These are phyloP conservation scores for Rhogogaster chlorosoma DNA, from an alignment of 2,888 invertebrate genomes.

Conservation along the genomic window DNA sequence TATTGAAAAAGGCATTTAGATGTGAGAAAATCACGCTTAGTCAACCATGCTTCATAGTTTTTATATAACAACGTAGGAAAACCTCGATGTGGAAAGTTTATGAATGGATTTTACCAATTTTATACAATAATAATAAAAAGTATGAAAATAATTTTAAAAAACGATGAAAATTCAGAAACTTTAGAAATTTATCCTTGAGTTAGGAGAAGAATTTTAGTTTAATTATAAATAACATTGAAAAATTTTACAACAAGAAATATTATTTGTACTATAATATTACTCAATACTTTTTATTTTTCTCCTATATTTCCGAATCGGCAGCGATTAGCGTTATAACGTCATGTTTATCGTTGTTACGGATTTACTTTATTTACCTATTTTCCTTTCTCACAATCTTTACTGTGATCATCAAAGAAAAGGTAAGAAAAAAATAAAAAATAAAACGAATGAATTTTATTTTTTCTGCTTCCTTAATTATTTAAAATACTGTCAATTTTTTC, in stretches of 20 bases:
- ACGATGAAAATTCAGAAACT: neutral
- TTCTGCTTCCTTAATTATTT: neutral
- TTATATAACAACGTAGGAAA: neutral
- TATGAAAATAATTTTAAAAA: neutral
- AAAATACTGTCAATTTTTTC: constrained; percentile 9
- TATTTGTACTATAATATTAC: constrained; percentile 21
- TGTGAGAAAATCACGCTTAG: neutral
- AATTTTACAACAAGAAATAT: neutral
- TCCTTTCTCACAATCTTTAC: neutral
- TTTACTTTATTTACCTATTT: neutral
- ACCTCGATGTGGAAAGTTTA: constrained; percentile 5
- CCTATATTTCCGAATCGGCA: neutral
- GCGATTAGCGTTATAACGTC: constrained; percentile 26
- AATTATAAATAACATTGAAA: neutral
- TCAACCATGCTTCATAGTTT: constrained; percentile 8
- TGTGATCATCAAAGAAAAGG: neutral
- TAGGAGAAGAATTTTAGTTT: neutral
- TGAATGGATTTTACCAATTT: neutral
- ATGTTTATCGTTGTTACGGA: constrained; percentile 23
- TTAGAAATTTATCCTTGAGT: neutral
- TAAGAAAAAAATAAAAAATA: neutral
- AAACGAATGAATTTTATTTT: neutral
- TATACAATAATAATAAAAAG: neutral
- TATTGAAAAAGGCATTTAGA: neutral
- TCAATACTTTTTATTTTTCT: neutral